Base-by-base conservation (phyloP, 92 coral and sea anemone genomes). In the Muricea muricata region DNA sequence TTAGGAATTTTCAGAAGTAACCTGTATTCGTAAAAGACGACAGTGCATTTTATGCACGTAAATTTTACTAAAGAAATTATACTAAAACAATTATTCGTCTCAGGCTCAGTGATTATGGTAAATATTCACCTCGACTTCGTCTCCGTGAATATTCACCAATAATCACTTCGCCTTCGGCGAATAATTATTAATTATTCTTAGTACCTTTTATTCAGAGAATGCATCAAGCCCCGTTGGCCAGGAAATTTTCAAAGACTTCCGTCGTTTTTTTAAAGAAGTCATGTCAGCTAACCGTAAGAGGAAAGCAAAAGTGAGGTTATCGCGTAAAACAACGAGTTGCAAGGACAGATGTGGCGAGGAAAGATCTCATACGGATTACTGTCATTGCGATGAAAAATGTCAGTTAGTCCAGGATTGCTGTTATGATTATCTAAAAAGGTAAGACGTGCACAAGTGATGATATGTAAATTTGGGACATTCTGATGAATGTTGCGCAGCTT, bases 361-460 rank as follows among this genome's bases (percentile, higher is more conserved):
- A 75, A 47, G 80, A 50, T 29, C 65, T 29, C 37, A 75, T 24
- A 75, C 65, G 5, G 29, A 14, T 48, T 75, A 47, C 33, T 48
- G 65, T 30, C 80, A 75, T 35, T 75, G 80, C 26, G 80, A 75
- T 75, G 65, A 10, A 58, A 48, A 75, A 1, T 75, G 80, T 31
- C 41, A 48, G 61, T 21, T 48, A 20, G 23, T 23, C 20, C 35
- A 31, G 3, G 80, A 75, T 31, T 75, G 80, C 25, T 48, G 80
- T 50, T 75, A 29, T 52, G 80, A 75, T 28, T 47, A 24, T 21
- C 52, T 54, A 26, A 50, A 57, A 52, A 75, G 23, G 80, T 75
- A 52, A 75, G 65, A 10, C 14, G 0, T 23, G 48, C 11, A 3
- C 6, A 26, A 70, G 29, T n/a, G 31, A 1, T 39, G 54, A 9